Evolutionary conservation across 2,797 vertebrate genomes (phyloP), one percentile per base, ranked within the genome.

Genomic region (Rousettus madagascariensis): DNA sequence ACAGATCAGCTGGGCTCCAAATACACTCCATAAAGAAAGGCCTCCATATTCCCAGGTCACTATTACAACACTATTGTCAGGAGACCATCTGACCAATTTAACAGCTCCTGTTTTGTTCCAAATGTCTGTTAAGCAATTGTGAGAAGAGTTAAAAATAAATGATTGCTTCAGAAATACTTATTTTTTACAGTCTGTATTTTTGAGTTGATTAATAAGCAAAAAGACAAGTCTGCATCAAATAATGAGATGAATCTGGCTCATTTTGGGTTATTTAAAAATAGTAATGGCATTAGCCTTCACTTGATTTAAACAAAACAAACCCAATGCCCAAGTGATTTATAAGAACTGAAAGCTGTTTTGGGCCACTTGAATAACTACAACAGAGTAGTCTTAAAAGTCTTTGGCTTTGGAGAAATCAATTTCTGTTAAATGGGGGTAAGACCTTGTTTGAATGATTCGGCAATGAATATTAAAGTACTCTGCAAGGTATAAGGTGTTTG

Each of bases 81-180:
- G 99, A 95, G 99, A 99, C 99, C 99, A 99, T 96, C 98, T 98
- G 98, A 99, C 99, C 93, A 99, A 96, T 97, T 99, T 99, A 97
- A 99, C 99, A 12, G 99, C 98, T 82, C 99, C 99, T 0, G 99
- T 99, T 98, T 99, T 99, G 98, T 99, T 99, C 97, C 99, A 99
- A 96, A 99, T 99, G 98, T 99, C 99, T 99, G 98, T 98, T 96
- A 36, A 96, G 93, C 98, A 94, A 92, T 20, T 68, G 36, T 57
- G 49, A 97, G 24, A 95, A 97, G 20, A 96, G 15, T 96, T 95
- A 49, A 93, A 96, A 96, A 92, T 36, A 3, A 19, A 57, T 1
- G 66, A 95, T 30, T 96, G 49, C 8, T 86, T 55, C 4, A 22
- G 6, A 95, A 88, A 68, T 66, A 53, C 4, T 89, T 80, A 43